A percentile compares a stretch with the other conserved stretches of the same genome.
Evolutionary conservation across 2,888 invertebrate genomes (phyloP).

Genomic region (Drosophila paranaensis): DNA sequence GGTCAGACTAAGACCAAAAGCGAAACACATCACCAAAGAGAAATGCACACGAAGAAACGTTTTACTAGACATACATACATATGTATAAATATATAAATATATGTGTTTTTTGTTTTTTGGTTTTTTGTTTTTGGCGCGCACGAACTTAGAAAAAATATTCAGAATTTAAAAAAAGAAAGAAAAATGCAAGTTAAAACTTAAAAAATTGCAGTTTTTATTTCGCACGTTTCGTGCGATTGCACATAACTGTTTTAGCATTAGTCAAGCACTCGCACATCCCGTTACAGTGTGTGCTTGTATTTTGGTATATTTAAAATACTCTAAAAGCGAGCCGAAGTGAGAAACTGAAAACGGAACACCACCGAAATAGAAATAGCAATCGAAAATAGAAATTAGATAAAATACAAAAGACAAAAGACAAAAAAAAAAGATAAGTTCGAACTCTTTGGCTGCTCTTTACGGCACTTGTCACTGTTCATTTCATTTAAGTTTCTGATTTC

Average conservation of each 20-base stretch:
- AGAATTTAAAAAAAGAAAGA: slow-evolving; percentile 10
- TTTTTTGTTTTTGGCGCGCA: slow-evolving; percentile 34
- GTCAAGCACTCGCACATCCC: slow-evolving; percentile 17
- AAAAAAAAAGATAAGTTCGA: slow-evolving; percentile 22
- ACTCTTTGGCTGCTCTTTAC: slow-evolving; percentile 18
- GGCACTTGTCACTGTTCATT: slow-evolving; percentile 43
- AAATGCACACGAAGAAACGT: slow-evolving; percentile 58
- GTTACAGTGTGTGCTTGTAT: background rate
- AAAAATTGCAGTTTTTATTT: slow-evolving; percentile 9
- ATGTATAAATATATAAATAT: background rate
- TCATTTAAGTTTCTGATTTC: slow-evolving; percentile 17
- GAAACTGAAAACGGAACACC: slow-evolving; percentile 31
- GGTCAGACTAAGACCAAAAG: slow-evolving; percentile 57
- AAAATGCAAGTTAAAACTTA: background rate
- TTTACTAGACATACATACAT: background rate
- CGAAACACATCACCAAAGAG: slow-evolving; percentile 37
- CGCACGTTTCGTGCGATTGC: slow-evolving; percentile 63
- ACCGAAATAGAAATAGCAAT: slow-evolving; percentile 52
- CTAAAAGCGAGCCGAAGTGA: slow-evolving; percentile 9
- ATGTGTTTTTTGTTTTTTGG: slow-evolving; percentile 14
- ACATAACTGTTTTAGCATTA: slow-evolving; percentile 34
- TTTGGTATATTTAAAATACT: slow-evolving; percentile 28
- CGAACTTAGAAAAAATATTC: slow-evolving; percentile 29
- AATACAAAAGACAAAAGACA: slow-evolving; percentile 9
- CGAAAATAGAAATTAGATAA: slow-evolving; percentile 43